A percentile compares a stretch with the other conserved stretches of the same genome.
These are phyloP conservation scores for Gryllus bimaculatus DNA, from an alignment of 1,140 invertebrate species.

Conservation along the genomic window DNA sequence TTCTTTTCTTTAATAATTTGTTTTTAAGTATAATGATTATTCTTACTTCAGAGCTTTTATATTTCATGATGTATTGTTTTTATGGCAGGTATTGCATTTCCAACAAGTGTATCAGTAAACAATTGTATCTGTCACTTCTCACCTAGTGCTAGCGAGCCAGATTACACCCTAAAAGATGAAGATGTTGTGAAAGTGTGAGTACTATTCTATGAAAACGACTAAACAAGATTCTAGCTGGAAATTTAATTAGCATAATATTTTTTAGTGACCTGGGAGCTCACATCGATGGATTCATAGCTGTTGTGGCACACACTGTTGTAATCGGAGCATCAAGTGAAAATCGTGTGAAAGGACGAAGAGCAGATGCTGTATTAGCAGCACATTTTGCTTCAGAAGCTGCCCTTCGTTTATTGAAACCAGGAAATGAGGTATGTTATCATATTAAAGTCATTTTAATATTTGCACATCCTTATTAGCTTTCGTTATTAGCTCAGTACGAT, in stretches of 20 bases:
- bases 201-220: neutral
- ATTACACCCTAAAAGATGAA: conserved; percentile 79
- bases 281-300: conserved; percentile 97
- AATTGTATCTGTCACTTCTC: conserved; percentile 99
- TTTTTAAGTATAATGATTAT: too few relatives aligned
- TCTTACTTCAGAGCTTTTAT: neutral
- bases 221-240: neutral
- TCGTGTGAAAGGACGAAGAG: conserved; percentile 75
- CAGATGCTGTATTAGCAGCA: conserved; percentile 92
- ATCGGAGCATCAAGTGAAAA: conserved; percentile 65
- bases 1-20: too few relatives aligned
- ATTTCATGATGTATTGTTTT: conserved; percentile 9
- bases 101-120: conserved; percentile 96
- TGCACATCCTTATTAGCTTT: too few relatives aligned
- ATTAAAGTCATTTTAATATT: too few relatives aligned
- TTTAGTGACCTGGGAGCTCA: conserved; percentile 93
- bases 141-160: conserved; percentile 84
- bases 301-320: conserved; percentile 91
- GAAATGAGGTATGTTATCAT: conserved; percentile 59
- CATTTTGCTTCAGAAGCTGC: conserved; percentile 92
- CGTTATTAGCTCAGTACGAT: too few relatives aligned
- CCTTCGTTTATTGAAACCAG: conserved; percentile 81
- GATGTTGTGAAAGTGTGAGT: conserved; percentile 97
- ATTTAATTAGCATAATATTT: conserved; percentile 21
- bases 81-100: conserved; percentile 79